These are phyloP conservation scores for Exocentrus adspersus DNA, from an alignment of 2,888 invertebrate genomes.

Conservation along the genomic window DNA sequence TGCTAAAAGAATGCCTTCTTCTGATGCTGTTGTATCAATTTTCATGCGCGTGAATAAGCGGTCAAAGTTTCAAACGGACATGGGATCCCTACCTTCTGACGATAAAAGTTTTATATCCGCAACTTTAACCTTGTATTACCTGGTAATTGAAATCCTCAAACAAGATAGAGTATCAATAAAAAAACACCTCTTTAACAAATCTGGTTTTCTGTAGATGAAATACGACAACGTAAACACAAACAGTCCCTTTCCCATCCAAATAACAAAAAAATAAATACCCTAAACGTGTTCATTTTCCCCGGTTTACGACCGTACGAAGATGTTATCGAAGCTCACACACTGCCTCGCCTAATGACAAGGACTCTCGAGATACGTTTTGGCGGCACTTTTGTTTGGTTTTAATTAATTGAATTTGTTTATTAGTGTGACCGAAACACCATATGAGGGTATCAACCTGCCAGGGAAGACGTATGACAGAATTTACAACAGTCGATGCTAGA, in stretches of 20 bases:
- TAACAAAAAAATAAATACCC: conserved; percentile 2
- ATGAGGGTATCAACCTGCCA: conserved; percentile 36
- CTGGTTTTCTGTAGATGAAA: not conserved
- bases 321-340: conserved; percentile 27
- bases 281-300: conserved; percentile 31
- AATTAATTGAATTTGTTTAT: conserved; percentile 47
- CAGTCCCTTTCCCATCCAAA: conserved; percentile 5
- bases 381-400: conserved; percentile 41
- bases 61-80: too few species aligned
- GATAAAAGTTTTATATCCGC: too few species aligned
- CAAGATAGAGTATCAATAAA: conserved; percentile 6
- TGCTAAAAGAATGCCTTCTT: too few species aligned
- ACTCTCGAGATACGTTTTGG: conserved; percentile 30
- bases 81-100: too few species aligned
- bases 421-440: conserved; percentile 35
- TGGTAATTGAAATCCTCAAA: not conserved
- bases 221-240: not conserved
- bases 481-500: conserved; percentile 38
- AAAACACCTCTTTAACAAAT: conserved; percentile 3
- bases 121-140: too few species aligned
- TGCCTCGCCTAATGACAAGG: conserved; percentile 27
- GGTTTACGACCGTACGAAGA: conserved; percentile 28
- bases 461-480: conserved; percentile 35
- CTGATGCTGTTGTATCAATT: too few species aligned
- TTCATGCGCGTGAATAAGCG: too few species aligned